Evolutionary conservation across 1,140 invertebrate species (phyloP).

Genomic region (Archivesica marissinica): DNA sequence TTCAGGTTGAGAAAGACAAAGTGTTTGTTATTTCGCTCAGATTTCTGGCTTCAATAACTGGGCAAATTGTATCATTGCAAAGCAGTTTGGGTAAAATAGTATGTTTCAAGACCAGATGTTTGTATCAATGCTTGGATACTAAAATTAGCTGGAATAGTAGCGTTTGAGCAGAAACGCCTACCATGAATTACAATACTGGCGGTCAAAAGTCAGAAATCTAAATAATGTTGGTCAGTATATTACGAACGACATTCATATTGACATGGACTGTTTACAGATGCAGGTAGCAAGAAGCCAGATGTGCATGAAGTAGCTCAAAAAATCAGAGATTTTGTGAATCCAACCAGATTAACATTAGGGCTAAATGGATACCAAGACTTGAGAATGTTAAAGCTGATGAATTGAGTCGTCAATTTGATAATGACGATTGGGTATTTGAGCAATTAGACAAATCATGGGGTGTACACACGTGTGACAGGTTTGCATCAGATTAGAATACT

Average conservation of each 20-base stretch:
- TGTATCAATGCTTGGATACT: constrained; percentile 21
- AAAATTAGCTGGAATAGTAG: constrained; percentile 31
- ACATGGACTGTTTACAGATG: neutral
- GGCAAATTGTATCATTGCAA: constrained; percentile 45
- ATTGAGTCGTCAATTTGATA: constrained; percentile 11
- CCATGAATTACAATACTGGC: neutral
- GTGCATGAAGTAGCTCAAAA: neutral
- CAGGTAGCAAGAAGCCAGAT: constrained; percentile 19
- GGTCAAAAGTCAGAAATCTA: neutral
- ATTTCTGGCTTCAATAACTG: neutral
- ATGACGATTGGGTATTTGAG: constrained; percentile 30
- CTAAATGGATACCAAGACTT: constrained; percentile 37
- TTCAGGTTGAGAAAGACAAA: neutral
- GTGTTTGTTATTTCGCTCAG: neutral
- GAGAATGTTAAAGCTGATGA: constrained; percentile 16
- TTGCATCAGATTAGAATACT: constrained; percentile 9
- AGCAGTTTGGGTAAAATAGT: constrained; percentile 16
- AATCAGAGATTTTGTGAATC: neutral
- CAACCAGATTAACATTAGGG: neutral
- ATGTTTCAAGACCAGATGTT: constrained; percentile 22
- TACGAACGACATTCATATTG: neutral
- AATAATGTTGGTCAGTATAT: neutral
- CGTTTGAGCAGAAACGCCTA: neutral
- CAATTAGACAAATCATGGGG: constrained; percentile 28
- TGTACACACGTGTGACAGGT: neutral